Evolutionary conservation across 2,797 vertebrate genomes (phyloP).

Genomic region (Tokudaia tokunoshimensis): DNA sequence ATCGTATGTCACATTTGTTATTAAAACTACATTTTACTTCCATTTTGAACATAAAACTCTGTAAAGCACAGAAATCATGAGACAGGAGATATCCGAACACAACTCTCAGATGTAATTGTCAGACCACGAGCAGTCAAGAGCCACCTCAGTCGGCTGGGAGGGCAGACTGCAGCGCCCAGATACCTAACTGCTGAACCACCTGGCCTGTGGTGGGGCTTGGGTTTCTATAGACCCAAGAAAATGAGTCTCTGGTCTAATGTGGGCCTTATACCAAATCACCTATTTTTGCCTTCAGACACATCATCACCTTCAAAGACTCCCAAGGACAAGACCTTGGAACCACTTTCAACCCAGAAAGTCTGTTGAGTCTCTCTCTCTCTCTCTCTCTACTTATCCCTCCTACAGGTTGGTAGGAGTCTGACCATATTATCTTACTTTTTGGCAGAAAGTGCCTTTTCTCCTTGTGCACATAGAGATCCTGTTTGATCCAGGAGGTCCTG

Average conservation of each 20-base stretch:
- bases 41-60: constrained; percentile 25
- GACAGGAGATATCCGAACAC: background rate
- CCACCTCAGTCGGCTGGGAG: background rate
- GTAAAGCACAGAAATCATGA: background rate
- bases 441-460: constrained; percentile 89
- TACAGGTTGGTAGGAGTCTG: background rate
- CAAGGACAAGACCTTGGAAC: background rate
- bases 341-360: background rate
- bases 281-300: background rate
- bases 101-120: background rate
- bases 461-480: background rate
- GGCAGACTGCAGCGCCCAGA: background rate
- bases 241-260: background rate
- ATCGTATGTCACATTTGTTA: background rate
- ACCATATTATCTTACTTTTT: constrained; percentile 82
- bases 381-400: background rate
- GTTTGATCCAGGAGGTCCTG: constrained; percentile 77
- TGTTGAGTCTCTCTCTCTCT: background rate
- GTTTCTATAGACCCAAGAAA: background rate
- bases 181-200: background rate
- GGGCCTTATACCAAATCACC: background rate
- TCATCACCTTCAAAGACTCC: background rate
- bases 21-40: background rate
- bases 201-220: background rate
- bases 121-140: background rate